Percentiles rank a stretch among this genome's conserved stretches.
phyloP scores from a whole-genome alignment of 2,113 vertebrate species.

The Lutjanus erythropterus region DNA sequence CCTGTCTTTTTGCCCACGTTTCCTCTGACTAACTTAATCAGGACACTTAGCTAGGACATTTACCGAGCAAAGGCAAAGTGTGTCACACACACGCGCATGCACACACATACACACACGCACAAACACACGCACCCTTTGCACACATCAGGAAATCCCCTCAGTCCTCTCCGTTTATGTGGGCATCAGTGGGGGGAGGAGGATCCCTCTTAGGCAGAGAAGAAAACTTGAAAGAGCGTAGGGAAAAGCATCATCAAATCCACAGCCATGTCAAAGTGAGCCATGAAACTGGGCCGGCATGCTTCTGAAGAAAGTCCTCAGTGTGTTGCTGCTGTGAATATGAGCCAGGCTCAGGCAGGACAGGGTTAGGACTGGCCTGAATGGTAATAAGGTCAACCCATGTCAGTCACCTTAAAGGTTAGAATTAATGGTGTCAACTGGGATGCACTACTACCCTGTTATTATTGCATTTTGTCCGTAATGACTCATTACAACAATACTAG shows the following conservation, averaged over 20 bases:
- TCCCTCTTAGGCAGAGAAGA: slow-evolving; percentile 47
- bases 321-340: slow-evolving; percentile 57
- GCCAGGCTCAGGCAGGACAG: slow-evolving; percentile 52
- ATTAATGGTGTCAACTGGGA: slow-evolving; percentile 13
- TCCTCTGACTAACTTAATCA: slow-evolving; percentile 76
- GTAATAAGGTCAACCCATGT: slow-evolving; percentile 44
- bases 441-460: not conserved
- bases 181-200: slow-evolving; percentile 27
- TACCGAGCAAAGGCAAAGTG: slow-evolving; percentile 58
- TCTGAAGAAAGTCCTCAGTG: slow-evolving; percentile 58
- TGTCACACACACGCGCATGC: slow-evolving; percentile 54
- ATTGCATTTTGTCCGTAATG: not conserved
- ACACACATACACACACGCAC: not conserved
- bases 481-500: not conserved
- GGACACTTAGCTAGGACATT: slow-evolving; percentile 73
- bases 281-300: slow-evolving; percentile 66
- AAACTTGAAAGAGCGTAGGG: slow-evolving; percentile 31
- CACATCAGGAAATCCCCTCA: slow-evolving; percentile 69
- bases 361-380: slow-evolving; percentile 53
- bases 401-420: slow-evolving; percentile 12
- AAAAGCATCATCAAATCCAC: slow-evolving; percentile 58
- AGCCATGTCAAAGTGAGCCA: slow-evolving; percentile 53
- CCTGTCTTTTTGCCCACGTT: slow-evolving; percentile 35
- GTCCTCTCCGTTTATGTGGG: slow-evolving; percentile 50
- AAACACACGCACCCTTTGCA: slow-evolving; percentile 4